phyloP scores from a whole-genome alignment of 2,113 vertebrate genomes.

The Ammodytes marinus region DNA sequence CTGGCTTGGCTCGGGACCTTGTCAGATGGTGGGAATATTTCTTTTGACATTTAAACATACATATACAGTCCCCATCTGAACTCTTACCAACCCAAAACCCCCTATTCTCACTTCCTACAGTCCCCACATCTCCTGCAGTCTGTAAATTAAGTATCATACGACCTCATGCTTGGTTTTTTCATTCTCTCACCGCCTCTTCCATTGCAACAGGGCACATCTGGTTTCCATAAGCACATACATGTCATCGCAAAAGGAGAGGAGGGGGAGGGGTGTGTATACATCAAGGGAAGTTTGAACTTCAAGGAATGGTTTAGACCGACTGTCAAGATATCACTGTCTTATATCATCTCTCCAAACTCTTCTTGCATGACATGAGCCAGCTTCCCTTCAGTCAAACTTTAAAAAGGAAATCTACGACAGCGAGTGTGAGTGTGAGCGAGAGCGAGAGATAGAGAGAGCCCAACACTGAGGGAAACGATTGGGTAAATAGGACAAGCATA shows the following conservation, averaged over 20 bases:
- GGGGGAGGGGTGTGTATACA: slow-evolving; percentile 33
- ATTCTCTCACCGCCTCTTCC: slow-evolving; percentile 38
- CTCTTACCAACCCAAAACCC: slow-evolving; percentile 26
- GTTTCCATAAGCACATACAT: slow-evolving; percentile 78
- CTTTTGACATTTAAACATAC: slow-evolving; percentile 37
- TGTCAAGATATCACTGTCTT: slow-evolving; percentile 19
- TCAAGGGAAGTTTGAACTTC: slow-evolving; percentile 47
- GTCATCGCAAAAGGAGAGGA: slow-evolving; percentile 60
- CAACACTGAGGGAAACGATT: neutral
- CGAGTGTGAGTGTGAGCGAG: neutral
- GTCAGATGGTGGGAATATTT: slow-evolving; percentile 40
- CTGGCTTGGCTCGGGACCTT: slow-evolving; percentile 27
- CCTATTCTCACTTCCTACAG: neutral
- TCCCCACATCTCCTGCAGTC: slow-evolving; percentile 29
- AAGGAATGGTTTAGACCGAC: slow-evolving; percentile 23
- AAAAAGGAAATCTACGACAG: neutral
- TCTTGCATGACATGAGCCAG: neutral
- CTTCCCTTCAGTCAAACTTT: neutral
- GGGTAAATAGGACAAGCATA: slow-evolving; percentile 11
- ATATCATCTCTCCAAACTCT: slow-evolving; percentile 23
- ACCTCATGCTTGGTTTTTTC: slow-evolving; percentile 36
- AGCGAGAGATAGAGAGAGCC: neutral
- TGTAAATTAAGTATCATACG: slow-evolving; percentile 56
- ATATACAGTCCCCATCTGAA: slow-evolving; percentile 40
- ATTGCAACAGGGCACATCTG: slow-evolving; percentile 77